Evolutionary conservation across 2,797 vertebrate species (phyloP).

Genomic region (Allochrocebus solatus): DNA sequence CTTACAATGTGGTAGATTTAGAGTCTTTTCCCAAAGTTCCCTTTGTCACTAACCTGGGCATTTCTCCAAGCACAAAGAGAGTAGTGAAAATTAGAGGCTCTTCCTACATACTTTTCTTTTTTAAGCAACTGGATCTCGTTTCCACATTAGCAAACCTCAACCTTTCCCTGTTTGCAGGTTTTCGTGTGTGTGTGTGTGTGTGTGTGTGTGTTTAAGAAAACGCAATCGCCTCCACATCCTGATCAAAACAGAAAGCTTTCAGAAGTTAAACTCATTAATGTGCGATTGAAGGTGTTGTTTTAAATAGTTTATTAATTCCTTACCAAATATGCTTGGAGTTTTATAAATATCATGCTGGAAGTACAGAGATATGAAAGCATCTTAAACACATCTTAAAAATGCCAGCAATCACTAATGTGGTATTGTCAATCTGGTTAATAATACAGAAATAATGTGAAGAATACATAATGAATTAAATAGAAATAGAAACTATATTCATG

Average conservation of each 20-base stretch:
- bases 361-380: not conserved
- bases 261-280: conserved; percentile 66
- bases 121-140: conserved; percentile 82
- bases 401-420: not conserved
- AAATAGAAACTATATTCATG: not conserved
- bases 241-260: conserved; percentile 68
- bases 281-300: conserved; percentile 46
- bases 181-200: conserved; percentile 10
- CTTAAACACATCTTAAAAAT: not conserved
- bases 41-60: conserved; percentile 85
- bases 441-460: not conserved
- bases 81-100: conserved; percentile 87
- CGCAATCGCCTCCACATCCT: conserved; percentile 70
- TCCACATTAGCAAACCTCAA: conserved; percentile 81
- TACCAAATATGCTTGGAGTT: conserved; percentile 29
- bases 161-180: conserved; percentile 72
- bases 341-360: conserved; percentile 56
- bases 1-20: conserved; percentile 74
- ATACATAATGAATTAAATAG: not conserved
- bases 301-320: conserved; percentile 55
- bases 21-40: conserved; percentile 77
- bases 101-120: conserved; percentile 86
- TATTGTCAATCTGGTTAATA: not conserved
- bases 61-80: conserved; percentile 87
- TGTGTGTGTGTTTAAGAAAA: not conserved